Conservation (phyloP, 2,888 invertebrate species). For the Acheta domesticus region DNA sequence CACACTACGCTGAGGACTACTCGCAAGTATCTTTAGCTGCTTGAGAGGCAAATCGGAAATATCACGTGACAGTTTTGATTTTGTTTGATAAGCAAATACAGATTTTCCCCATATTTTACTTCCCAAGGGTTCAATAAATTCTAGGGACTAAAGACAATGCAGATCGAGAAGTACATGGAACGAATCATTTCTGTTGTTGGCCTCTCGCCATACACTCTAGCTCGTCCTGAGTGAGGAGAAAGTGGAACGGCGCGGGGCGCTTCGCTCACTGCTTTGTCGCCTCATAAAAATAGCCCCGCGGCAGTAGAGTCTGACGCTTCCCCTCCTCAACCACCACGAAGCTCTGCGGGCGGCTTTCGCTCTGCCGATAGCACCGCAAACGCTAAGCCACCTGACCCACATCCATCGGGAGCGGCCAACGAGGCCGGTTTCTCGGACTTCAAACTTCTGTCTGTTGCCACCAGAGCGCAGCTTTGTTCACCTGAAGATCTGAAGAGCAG, state of each 20-base stretch:
- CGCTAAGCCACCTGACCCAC: too few relatives aligned
- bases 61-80: too few relatives aligned
- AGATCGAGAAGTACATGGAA: not conserved
- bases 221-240: slow-evolving; percentile 1
- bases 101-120: too few relatives aligned
- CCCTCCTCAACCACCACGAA: not conserved
- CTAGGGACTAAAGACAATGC: too few relatives aligned
- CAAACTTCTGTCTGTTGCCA: too few relatives aligned
- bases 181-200: not conserved
- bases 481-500: too few relatives aligned
- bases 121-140: too few relatives aligned
- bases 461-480: too few relatives aligned
- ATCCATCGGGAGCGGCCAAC: too few relatives aligned
- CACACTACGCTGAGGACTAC: not conserved
- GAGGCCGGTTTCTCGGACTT: too few relatives aligned
- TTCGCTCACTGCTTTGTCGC: not conserved
- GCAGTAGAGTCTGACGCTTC: not conserved
- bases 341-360: not conserved
- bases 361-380: not conserved
- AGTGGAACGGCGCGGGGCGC: not conserved
- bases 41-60: too few relatives aligned
- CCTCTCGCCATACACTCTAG: not conserved
- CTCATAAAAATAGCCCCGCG: not conserved
- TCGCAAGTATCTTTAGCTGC: not conserved
- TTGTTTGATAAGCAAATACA: too few relatives aligned